Base-by-base conservation (phyloP, 2,113 vertebrate genomes). In the Callorhinus ursinus region DNA sequence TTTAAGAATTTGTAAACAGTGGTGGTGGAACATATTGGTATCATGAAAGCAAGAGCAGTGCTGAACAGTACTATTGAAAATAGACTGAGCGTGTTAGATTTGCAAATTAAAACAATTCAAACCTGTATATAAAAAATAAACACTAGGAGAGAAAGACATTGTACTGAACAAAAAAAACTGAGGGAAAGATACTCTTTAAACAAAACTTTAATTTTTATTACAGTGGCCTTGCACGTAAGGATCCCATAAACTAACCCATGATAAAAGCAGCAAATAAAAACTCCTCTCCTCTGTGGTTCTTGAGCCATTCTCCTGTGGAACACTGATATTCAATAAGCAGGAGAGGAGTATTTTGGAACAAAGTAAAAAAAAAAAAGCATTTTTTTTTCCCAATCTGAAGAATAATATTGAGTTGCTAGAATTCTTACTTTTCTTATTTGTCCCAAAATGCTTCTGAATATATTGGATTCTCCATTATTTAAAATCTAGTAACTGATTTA, bases 1-100 rank as follows among this genome's bases (percentile, higher is more conserved):
- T 93, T 76, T 95, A 90, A 96, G 71, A 97, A 84, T 95, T 65
- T 96, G 5, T 77, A 97, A 94, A 96, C 28, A 89, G 55, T 77
- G 12, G 13, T 69, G 46, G 39, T n/a, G 22, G 39, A 90, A 84
- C 28, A 80, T 94, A 97, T 2, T 74, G 39, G 65, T 63, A 90
- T 87, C 46, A 77, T 88, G 65, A 95, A 96, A 88, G n/a, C 80
- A 96, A 95, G 28, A 90, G n/a, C 26, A 88, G 9, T 71, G 51
- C 36, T 63, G 90, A 96, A n/a, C 8, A 76, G 24, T 53, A 87
- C 53, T 89, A 95, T 0, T 74, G 33, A 77, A 81, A 96, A 93
- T 0, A 94, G 46, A 86, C 1, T 49, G 6, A 83, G 16, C 10
- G 33, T 53, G 13, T 57, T 57, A 80, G 81, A 84, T 69, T 61